These are phyloP conservation scores for Greenwoodochromis staneri DNA, from an alignment of 2,113 vertebrate species.

Conservation along the genomic window DNA sequence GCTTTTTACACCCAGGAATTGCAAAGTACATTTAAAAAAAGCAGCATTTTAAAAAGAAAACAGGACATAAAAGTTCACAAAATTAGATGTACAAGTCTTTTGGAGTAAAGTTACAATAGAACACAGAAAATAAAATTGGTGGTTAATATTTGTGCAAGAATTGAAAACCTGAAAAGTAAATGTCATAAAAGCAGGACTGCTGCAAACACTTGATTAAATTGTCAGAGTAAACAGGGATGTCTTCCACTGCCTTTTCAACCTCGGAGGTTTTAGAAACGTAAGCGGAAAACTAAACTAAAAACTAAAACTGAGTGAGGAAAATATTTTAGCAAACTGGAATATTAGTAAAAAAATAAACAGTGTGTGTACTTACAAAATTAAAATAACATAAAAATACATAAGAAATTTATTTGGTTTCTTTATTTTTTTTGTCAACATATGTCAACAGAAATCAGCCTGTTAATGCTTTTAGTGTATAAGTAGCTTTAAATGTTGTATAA, in stretches of 20 bases:
- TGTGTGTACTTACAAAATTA: background rate
- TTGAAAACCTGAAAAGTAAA: background rate
- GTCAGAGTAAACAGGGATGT: background rate
- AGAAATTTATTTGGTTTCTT: background rate
- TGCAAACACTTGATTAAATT: background rate
- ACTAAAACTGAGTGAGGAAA: background rate
- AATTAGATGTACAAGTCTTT: fast-evolving
- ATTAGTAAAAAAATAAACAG: fast-evolving
- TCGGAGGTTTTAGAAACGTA: fast-evolving
- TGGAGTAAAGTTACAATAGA: background rate
- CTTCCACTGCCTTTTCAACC: background rate
- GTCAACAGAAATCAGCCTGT: background rate
- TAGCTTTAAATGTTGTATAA: background rate
- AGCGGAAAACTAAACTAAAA: background rate
- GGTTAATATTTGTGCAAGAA: background rate
- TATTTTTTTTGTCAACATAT: background rate
- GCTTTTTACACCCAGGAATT: background rate
- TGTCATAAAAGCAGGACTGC: background rate
- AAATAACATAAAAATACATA: background rate
- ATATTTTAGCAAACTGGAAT: background rate
- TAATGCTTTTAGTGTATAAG: background rate
- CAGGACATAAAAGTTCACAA: background rate
- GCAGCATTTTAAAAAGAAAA: background rate
- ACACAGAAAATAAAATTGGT: background rate
- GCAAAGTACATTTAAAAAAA: background rate